Conservation (phyloP, 2,888 invertebrate species). For the Cremastinae sp. region DNA sequence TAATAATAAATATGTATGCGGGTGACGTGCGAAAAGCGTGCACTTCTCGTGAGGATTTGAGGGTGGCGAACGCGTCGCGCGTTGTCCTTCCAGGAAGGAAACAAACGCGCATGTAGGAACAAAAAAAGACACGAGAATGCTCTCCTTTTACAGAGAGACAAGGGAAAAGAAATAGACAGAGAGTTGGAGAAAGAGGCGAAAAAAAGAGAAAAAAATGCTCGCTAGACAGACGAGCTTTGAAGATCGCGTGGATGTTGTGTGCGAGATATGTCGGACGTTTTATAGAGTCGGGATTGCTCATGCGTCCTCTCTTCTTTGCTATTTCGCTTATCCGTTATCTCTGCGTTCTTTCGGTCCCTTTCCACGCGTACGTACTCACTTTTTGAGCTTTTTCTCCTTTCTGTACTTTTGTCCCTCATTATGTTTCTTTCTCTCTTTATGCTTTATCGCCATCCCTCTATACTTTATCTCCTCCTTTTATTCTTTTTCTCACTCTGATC, state of each 20-base stretch:
- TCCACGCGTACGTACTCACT: neutral
- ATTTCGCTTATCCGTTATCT: conserved; percentile 36
- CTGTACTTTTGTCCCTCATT: neutral
- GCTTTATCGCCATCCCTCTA: conserved; percentile 23
- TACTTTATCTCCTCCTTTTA: conserved; percentile 26
- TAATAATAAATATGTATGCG: neutral
- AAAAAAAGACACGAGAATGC: neutral
- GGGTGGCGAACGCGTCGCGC: conserved; percentile 22
- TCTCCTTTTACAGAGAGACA: neutral
- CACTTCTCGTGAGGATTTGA: conserved; percentile 30
- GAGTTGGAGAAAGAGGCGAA: conserved; percentile 20
- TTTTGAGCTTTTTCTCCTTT: neutral
- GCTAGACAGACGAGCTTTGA: conserved; percentile 35
- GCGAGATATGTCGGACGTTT: conserved; percentile 48
- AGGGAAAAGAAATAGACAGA: conserved; percentile 5
- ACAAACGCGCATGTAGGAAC: conserved; percentile 29
- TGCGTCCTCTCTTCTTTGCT: conserved; percentile 44
- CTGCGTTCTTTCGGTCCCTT: conserved; percentile 6
- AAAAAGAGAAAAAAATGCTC: neutral
- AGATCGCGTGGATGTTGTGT: conserved; percentile 53
- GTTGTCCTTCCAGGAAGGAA: conserved; percentile 24
- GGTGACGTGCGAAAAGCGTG: conserved; percentile 6
- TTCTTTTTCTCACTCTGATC: conserved; percentile 4
- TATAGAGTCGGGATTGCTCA: conserved; percentile 54
- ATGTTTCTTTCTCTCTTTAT: conserved; percentile 34